Evolutionary conservation across 30 jellyfish, hydroid and myxozoan genomes (phyloP).

Genomic region (Cassiopea andromeda): DNA sequence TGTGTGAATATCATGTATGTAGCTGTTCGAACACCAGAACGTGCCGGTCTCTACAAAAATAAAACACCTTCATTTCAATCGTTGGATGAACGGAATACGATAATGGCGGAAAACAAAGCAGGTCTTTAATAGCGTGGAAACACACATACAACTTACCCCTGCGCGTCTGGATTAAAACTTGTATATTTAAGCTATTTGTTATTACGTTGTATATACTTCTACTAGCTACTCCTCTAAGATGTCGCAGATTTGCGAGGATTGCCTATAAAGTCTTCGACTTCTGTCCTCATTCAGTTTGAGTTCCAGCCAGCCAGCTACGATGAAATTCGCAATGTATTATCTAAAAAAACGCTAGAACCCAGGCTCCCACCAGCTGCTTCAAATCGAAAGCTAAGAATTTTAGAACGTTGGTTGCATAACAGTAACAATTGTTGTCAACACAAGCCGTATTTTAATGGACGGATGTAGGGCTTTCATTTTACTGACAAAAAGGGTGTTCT

Average conservation of each 20-base stretch:
- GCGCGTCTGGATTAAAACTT: conserved; percentile 72
- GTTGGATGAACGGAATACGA: conserved; percentile 54
- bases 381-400: neutral
- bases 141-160: conserved; percentile 58
- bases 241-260: conserved; percentile 34
- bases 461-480: too few relatives aligned
- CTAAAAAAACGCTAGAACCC: conserved; percentile 21
- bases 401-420: neutral
- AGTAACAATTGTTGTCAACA: neutral
- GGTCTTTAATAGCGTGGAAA: conserved; percentile 23
- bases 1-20: conserved; percentile 93
- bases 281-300: conserved; percentile 8
- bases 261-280: neutral
- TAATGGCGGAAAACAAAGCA: conserved; percentile 87
- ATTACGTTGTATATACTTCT: neutral
- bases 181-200: neutral
- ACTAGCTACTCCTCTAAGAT: conserved; percentile 21
- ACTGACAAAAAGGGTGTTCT: too few relatives aligned
- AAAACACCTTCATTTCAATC: conserved; percentile 41
- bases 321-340: conserved; percentile 68
- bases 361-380: conserved; percentile 58
- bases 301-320: conserved; percentile 61
- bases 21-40: conserved; percentile 82
- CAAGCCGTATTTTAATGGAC: too few relatives aligned
- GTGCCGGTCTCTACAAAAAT: conserved; percentile 94